These are phyloP conservation scores for Eubasilissa splendida DNA, from an alignment of 2,888 invertebrate species.

Conservation along the genomic window DNA sequence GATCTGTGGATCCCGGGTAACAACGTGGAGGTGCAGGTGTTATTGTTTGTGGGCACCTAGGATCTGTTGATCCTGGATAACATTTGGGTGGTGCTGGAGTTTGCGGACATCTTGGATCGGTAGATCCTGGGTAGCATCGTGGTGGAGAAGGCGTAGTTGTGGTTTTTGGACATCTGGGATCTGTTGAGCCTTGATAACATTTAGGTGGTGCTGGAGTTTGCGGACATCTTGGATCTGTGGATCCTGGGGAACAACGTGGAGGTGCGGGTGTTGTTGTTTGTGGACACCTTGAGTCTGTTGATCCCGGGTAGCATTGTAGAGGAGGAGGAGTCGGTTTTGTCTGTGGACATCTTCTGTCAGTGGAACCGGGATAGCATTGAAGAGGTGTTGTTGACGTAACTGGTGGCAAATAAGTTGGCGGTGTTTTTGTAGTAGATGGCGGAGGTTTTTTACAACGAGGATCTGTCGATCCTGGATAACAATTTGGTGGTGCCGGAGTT, in stretches of 20 bases:
- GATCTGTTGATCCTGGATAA: conserved; percentile 61
- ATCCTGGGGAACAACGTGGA: conserved; percentile 62
- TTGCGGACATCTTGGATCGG: conserved; percentile 62
- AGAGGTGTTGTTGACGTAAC: conserved; percentile 59
- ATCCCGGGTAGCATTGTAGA: conserved; percentile 62
- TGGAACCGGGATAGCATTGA: conserved; percentile 51
- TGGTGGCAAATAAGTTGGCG: conserved; percentile 56
- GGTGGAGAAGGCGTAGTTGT: conserved; percentile 57
- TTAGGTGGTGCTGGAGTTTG: conserved; percentile 57
- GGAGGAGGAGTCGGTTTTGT: conserved; percentile 61
- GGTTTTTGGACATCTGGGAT: conserved; percentile 61
- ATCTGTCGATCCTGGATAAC: conserved; percentile 63
- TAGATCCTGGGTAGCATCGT: conserved; percentile 63
- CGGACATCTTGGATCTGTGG: conserved; percentile 62
- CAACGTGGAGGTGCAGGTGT: conserved; percentile 52
- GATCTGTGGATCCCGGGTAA: conserved; percentile 60
- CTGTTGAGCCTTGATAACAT: conserved; percentile 64
- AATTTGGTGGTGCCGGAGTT: conserved; percentile 57
- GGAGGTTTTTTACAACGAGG: conserved; percentile 63
- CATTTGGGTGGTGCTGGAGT: conserved; percentile 59
- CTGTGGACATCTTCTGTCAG: conserved; percentile 61
- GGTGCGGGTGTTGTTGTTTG: conserved; percentile 56
- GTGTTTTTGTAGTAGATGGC: conserved; percentile 49
- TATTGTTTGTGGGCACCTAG: conserved; percentile 60
- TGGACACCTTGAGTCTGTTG: conserved; percentile 63